Base-by-base conservation (phyloP, 1,140 invertebrate species). In the Drosophila insularis region DNA sequence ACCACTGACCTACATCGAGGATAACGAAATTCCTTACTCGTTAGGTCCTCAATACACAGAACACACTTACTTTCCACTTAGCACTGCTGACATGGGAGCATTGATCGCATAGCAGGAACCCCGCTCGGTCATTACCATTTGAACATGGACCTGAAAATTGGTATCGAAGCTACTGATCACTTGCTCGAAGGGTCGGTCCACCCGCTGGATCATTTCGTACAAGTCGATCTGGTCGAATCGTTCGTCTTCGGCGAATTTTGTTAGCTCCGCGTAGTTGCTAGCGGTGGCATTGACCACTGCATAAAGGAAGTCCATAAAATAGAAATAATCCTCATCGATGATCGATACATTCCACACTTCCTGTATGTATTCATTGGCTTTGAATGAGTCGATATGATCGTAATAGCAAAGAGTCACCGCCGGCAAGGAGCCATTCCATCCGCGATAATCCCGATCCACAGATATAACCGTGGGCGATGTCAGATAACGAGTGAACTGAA, bases 51-150 rank as follows among this genome's bases (percentile, higher is more conserved):
- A 35, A 4, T 1, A 11, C 32, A 35, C 11, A 13, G 10, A 43
- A 8, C 11, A 10, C 14, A 75, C 81, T 72, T 27, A 91, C 90
- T 78, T 74, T 19, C 80, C 87, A 50, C 79, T 72, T 4, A 91
- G n/a, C 8, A 91, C 72, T 4, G 71, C 62, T 1, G 89, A 89
- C 74, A 92, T 87, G 43, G 89, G 80, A 0, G 95, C 95, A 80
- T 95, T 95, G 60, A 95, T 93, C 32, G 93, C 92, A 81, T 95
- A 94, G 79, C 95, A 95, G 60, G 94, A 91, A 13, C 95, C 95
- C 62, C 94, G 92, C 80, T 95, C 95, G 0, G 94, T 94, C 81
- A 95, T 93, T 0, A 93, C 92, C 60, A 92, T 81, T 23, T 93
- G 86, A 0, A 94, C 75, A 3, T 90, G 75, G 1, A 94, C 90